Evolutionary conservation across 2,888 invertebrate species (phyloP).

Genomic region (Apotomis betuletana): DNA sequence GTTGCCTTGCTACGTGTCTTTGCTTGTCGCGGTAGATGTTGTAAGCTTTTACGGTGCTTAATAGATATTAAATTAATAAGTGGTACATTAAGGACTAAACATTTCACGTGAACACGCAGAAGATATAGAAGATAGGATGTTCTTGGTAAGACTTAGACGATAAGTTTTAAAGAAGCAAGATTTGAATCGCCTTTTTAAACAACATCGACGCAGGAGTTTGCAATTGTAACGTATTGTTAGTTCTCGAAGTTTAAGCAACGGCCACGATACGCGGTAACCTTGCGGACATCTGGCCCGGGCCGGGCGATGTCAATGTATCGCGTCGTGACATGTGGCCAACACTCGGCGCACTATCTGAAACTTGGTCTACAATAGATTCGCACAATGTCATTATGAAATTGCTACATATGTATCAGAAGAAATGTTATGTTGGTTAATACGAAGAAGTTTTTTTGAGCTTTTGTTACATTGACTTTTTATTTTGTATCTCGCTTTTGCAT

Average conservation of each 20-base stretch:
- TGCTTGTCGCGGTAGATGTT: conserved; percentile 77
- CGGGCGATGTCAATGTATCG: conserved; percentile 66
- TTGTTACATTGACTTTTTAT: too few species aligned
- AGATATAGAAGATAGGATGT: conserved; percentile 51
- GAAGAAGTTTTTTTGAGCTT: too few species aligned
- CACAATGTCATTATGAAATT: background rate
- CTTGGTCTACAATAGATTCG: conserved; percentile 12
- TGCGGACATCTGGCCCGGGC: conserved; percentile 73
- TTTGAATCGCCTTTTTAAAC: too few species aligned
- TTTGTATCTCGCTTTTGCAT: too few species aligned
- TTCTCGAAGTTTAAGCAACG: conserved; percentile 44
- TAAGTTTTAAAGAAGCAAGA: background rate
- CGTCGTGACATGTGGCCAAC: conserved; percentile 75
- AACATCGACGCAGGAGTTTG: background rate
- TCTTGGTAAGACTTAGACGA: conserved; percentile 59
- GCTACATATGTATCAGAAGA: background rate
- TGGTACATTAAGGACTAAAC: conserved; percentile 48
- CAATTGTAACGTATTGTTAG: conserved; percentile 15
- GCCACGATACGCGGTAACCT: conserved; percentile 63
- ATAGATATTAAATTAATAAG: conserved; percentile 53
- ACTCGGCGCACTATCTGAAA: conserved; percentile 58
- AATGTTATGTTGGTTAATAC: background rate
- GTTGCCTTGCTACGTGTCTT: conserved; percentile 84
- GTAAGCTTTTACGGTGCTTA: conserved; percentile 76
- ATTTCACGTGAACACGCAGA: conserved; percentile 38